These are phyloP conservation scores for Hydropsyche tenuis DNA, from an alignment of 1,140 invertebrate genomes.

Conservation along the genomic window DNA sequence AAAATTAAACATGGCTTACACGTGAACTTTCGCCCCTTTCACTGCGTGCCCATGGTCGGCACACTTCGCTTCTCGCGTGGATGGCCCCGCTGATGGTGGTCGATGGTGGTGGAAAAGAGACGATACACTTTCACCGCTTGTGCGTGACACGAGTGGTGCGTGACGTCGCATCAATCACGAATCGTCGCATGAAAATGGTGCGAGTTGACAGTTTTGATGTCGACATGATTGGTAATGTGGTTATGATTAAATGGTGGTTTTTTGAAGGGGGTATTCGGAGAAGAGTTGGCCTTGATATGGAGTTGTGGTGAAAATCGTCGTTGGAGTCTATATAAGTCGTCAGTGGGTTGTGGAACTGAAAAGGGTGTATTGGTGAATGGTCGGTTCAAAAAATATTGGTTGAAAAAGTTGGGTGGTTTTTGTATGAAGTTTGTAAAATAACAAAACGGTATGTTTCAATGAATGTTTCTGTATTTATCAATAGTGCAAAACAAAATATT, in stretches of 20 bases:
- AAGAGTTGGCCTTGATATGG: too few relatives aligned
- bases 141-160: conserved; percentile 5
- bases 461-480: conserved; percentile 50
- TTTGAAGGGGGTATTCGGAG: too few relatives aligned
- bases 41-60: not conserved
- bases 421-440: not conserved
- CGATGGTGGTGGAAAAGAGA: not conserved
- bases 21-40: conserved; percentile 8
- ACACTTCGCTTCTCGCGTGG: conserved; percentile 11
- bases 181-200: not conserved
- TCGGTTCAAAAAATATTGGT: too few relatives aligned
- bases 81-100: not conserved
- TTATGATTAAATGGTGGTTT: too few relatives aligned
- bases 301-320: too few relatives aligned
- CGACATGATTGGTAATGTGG: too few relatives aligned
- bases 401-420: too few relatives aligned
- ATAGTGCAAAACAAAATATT: conserved; percentile 50
- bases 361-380: too few relatives aligned
- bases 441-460: conserved; percentile 47
- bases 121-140: not conserved
- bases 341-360: too few relatives aligned
- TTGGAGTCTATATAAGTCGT: too few relatives aligned
- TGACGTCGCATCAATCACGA: not conserved
- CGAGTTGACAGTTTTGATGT: too few relatives aligned
- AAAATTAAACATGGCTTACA: too few relatives aligned